A percentile compares a stretch with the other conserved stretches of the same genome.
phyloP scores from a whole-genome alignment of 2,888 invertebrate species.

The Melikaiella ostensackeni region DNA sequence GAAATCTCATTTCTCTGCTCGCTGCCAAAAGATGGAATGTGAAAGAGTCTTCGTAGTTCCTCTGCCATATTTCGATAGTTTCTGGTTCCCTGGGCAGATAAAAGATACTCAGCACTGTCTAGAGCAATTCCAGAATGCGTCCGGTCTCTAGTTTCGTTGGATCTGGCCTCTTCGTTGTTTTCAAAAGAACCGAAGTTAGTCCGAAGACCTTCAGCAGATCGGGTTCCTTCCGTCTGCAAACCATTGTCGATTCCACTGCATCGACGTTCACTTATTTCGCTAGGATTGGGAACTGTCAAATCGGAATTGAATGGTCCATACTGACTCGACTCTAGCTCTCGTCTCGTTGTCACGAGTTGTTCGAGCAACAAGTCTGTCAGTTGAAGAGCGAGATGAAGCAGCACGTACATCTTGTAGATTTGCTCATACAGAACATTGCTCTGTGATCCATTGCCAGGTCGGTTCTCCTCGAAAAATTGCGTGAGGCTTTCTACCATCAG shows the following conservation, averaged over 20 bases:
- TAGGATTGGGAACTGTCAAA: conserved; percentile 42
- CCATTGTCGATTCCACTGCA: conserved; percentile 47
- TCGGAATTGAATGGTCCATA: conserved; percentile 51
- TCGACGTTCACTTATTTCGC: conserved; percentile 40
- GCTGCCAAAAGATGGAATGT: conserved; percentile 3
- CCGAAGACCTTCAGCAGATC: conserved; percentile 5
- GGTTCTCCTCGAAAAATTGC: conserved; percentile 77
- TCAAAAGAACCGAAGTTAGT: conserved; percentile 20
- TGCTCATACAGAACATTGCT: conserved; percentile 67
- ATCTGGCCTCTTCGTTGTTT: conserved; percentile 3
- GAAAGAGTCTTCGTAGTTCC: conserved; percentile 50
- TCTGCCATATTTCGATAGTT: conserved; percentile 48
- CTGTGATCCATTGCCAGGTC: conserved; percentile 62
- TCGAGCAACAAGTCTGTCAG: conserved; percentile 78
- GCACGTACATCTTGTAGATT: conserved; percentile 67
- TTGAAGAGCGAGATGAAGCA: conserved; percentile 77
- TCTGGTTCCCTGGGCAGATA: conserved; percentile 45
- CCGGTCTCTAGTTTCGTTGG: conserved; percentile 18
- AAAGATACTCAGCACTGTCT: conserved; percentile 40
- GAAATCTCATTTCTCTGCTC: conserved; percentile 38
- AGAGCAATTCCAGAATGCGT: conserved; percentile 7
- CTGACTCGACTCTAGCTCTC: conserved; percentile 74
- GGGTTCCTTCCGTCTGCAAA: conserved; percentile 47
- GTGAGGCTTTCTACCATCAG: conserved; percentile 78
- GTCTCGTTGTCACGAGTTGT: conserved; percentile 72